Percentiles rank a stretch among this genome's conserved stretches.
These are phyloP conservation scores for Acheta domesticus DNA, from an alignment of 2,888 invertebrate species.

Conservation along the genomic window DNA sequence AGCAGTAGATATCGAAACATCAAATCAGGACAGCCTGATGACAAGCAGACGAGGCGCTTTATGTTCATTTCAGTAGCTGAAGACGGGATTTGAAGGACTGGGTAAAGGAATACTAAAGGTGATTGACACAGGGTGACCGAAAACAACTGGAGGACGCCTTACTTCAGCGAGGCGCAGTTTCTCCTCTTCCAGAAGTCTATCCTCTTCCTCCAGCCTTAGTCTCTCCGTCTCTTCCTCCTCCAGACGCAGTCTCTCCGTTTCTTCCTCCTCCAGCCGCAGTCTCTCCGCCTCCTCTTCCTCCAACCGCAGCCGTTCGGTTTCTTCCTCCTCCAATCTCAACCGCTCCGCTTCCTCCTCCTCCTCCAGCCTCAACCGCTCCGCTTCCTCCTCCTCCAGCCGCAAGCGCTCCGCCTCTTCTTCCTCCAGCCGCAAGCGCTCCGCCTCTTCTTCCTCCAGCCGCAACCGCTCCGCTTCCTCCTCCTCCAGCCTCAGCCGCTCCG, in stretches of 20 bases:
- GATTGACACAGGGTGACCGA: too few relatives aligned
- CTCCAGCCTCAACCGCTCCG: slow-evolving; percentile 37
- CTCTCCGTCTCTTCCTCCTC: slow-evolving; percentile 34
- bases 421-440: slow-evolving; percentile 30
- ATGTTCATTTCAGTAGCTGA: too few relatives aligned
- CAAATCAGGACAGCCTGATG: too few relatives aligned
- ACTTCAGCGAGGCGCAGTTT: slow-evolving; percentile 23
- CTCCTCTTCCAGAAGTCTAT: slow-evolving; percentile 38
- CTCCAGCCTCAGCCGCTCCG: slow-evolving; percentile 32
- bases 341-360: slow-evolving; percentile 35
- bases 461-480: slow-evolving; percentile 37
- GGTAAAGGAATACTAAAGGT: too few relatives aligned
- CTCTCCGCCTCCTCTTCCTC: slow-evolving; percentile 31
- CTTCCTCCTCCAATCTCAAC: slow-evolving; percentile 30
- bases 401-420: slow-evolving; percentile 30
- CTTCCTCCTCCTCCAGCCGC: slow-evolving; percentile 12
- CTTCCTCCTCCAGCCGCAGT: slow-evolving; percentile 35
- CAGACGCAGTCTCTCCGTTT: slow-evolving; percentile 34
- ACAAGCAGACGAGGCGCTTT: too few relatives aligned
- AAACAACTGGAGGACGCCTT: too few relatives aligned
- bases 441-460: slow-evolving; percentile 32
- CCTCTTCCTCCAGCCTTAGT: slow-evolving; percentile 35
- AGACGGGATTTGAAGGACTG: too few relatives aligned
- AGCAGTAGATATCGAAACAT: too few relatives aligned
- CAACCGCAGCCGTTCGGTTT: slow-evolving; percentile 22